phyloP scores from a whole-genome alignment of 2,888 invertebrate genomes.

The Oscheius sp. region DNA sequence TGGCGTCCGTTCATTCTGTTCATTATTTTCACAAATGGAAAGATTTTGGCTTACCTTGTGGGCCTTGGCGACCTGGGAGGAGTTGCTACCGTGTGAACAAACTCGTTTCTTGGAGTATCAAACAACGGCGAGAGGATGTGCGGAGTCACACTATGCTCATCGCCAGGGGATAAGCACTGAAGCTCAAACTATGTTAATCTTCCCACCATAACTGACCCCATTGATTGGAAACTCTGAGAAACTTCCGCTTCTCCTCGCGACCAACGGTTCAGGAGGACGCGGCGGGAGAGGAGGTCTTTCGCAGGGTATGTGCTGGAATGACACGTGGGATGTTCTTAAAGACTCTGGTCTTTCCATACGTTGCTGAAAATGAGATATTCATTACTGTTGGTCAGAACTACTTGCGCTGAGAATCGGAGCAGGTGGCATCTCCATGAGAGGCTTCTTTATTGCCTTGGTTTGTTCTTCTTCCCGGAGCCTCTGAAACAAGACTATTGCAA shows the following conservation, averaged over 20 bases:
- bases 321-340: background rate
- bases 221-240: constrained; percentile 20
- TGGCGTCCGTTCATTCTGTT: constrained; percentile 6
- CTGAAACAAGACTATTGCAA: background rate
- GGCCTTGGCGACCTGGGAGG: constrained; percentile 20
- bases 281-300: constrained; percentile 19
- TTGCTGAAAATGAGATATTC: background rate
- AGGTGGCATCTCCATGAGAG: background rate
- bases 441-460: background rate
- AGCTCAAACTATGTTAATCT: constrained; percentile 11
- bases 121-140: constrained; percentile 27
- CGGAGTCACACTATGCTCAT: constrained; percentile 29
- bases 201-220: constrained; percentile 8
- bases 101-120: constrained; percentile 29
- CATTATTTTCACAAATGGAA: too few relatives aligned
- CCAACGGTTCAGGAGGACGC: constrained; percentile 3
- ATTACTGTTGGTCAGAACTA: background rate
- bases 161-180: constrained; percentile 33
- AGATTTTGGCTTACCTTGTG: background rate
- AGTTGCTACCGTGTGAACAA: constrained; percentile 7
- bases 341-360: constrained; percentile 1
- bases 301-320: constrained; percentile 18
- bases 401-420: constrained; percentile 1
- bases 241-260: constrained; percentile 23
- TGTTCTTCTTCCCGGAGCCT: background rate